phyloP scores from a whole-genome alignment of 2,113 vertebrate genomes.

The Madoqua kirkii region DNA sequence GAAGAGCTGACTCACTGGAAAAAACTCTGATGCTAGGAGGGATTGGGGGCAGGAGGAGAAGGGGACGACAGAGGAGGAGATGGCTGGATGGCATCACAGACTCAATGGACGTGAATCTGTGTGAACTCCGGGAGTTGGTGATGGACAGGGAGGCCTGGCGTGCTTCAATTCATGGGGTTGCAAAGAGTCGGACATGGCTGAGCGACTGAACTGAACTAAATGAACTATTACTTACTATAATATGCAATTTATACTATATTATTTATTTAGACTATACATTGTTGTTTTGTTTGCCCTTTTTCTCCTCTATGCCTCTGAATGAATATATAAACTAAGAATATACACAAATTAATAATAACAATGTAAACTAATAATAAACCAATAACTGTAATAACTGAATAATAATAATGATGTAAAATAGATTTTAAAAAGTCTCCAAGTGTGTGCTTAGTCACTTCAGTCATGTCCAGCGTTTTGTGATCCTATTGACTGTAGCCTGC shows the following conservation, averaged over 20 bases:
- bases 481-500: not conserved
- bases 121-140: no score
- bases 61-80: no score
- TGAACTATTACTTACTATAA: not conserved
- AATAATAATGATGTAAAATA: not conserved
- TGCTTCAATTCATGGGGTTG: no score
- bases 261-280: not conserved
- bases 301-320: not conserved
- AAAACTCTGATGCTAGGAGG: no score
- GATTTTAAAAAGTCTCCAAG: not conserved
- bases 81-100: no score
- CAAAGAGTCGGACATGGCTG: no score
- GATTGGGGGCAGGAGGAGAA: no score
- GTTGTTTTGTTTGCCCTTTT: not conserved
- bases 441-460: not conserved
- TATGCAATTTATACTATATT: accelerated
- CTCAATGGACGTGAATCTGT: no score
- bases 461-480: not conserved
- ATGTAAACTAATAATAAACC: not conserved
- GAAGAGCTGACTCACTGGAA: no score
- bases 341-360: not conserved
- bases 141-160: no score
- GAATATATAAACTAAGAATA: not conserved
- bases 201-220: no score
- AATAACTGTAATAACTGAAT: not conserved